Evolutionary conservation across 1,140 invertebrate species (phyloP).

Genomic region (Drosophila ohnishii): DNA sequence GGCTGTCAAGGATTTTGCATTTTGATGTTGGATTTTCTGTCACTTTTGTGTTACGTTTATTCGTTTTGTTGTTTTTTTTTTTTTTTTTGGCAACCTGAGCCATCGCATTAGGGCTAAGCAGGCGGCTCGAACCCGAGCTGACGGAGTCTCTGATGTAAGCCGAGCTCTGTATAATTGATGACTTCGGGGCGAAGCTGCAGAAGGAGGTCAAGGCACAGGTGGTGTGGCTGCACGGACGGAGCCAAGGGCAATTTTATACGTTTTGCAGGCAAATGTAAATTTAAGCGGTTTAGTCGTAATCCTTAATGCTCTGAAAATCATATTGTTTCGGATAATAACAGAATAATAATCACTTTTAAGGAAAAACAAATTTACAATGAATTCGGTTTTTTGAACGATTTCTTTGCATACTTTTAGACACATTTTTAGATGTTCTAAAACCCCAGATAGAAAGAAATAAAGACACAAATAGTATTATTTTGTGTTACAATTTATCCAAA

Average conservation of each 20-base stretch:
- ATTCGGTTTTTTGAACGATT: no score
- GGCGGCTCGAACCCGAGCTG: constrained; percentile 32
- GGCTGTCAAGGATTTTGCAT: constrained; percentile 56
- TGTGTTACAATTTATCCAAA: not conserved
- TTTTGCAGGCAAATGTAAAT: constrained; percentile 5
- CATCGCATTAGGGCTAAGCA: constrained; percentile 48
- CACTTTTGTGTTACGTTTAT: constrained; percentile 43
- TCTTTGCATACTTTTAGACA: no score
- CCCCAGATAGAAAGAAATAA: no score
- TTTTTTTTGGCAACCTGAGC: constrained; percentile 40
- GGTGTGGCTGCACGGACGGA: constrained; percentile 21
- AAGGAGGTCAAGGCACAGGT: constrained; percentile 47
- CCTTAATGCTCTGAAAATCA: not conserved
- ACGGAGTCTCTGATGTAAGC: constrained; percentile 45
- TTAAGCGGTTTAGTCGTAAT: not conserved
- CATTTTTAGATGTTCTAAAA: no score
- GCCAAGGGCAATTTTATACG: constrained; percentile 26
- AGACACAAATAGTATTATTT: not conserved
- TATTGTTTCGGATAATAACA: not conserved
- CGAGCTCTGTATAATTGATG: constrained; percentile 50
- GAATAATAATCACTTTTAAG: not conserved
- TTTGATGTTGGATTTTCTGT: constrained; percentile 53
- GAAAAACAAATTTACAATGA: no score
- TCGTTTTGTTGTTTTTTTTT: constrained; percentile 6
- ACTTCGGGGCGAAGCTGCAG: constrained; percentile 35